Evolutionary conservation across 2,888 invertebrate genomes (phyloP).

Genomic region (Globia sparganii): DNA sequence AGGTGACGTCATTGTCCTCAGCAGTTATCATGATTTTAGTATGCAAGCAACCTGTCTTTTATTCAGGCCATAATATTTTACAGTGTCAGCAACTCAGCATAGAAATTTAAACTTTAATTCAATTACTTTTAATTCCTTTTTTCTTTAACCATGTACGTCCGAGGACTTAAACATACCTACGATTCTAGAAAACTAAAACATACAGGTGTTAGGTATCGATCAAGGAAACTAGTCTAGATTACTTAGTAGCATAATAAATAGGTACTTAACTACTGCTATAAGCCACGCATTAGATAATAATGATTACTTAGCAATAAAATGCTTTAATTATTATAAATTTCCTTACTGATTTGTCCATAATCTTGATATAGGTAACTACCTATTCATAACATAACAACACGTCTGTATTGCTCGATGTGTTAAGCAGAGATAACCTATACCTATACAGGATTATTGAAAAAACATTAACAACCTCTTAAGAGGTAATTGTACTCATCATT

Average conservation of each 20-base stretch:
- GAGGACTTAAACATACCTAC: neutral
- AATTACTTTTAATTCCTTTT: neutral
- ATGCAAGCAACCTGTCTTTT: conserved; percentile 20
- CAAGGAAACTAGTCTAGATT: conserved; percentile 7
- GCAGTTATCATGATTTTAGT: conserved; percentile 8
- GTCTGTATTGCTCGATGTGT: too few relatives aligned
- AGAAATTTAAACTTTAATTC: conserved; percentile 6
- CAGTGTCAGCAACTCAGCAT: neutral
- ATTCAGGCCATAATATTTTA: conserved; percentile 1
- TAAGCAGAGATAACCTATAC: too few relatives aligned
- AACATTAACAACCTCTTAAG: too few relatives aligned
- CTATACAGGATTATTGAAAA: too few relatives aligned
- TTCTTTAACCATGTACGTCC: neutral
- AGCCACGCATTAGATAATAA: conserved; percentile 22
- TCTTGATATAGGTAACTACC: neutral
- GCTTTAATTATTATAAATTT: neutral
- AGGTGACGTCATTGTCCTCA: conserved; percentile 25
- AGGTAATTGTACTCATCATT: too few relatives aligned
- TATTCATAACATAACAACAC: too few relatives aligned
- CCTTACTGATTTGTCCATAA: conserved; percentile 4
- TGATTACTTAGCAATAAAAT: conserved; percentile 25
- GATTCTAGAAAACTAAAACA: neutral
- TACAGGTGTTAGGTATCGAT: neutral
- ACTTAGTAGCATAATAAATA: conserved; percentile 11
- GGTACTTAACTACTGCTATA: neutral